Evolutionary conservation across 2,113 vertebrate genomes (phyloP).

Genomic region (Pogonocichla stellata): DNA sequence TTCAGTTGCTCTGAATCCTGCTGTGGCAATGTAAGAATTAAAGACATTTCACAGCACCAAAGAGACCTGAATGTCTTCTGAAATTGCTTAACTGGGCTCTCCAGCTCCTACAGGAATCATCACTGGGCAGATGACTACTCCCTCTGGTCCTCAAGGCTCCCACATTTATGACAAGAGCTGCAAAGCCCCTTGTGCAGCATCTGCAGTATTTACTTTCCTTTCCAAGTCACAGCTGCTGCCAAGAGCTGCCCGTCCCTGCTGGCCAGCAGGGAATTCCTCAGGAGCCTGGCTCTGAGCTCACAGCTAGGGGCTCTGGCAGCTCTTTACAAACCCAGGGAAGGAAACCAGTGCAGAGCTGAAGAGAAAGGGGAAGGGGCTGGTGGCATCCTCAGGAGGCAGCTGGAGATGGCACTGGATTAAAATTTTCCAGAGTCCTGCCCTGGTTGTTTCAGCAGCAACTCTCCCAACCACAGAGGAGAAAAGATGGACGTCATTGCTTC

Average conservation of each 20-base stretch:
- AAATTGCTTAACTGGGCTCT: neutral
- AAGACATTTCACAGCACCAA: neutral
- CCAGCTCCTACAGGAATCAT: neutral
- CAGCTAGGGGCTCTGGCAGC: neutral
- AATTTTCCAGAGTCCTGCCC: neutral
- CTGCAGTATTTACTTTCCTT: neutral
- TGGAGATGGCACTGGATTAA: neutral
- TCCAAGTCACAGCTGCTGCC: neutral
- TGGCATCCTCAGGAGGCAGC: neutral
- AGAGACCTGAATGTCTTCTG: neutral
- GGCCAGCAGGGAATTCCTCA: neutral
- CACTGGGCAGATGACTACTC: neutral
- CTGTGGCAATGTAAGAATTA: neutral
- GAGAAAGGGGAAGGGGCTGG: neutral
- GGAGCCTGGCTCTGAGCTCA: neutral
- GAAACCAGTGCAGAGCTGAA: neutral
- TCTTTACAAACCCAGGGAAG: neutral
- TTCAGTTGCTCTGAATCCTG: neutral
- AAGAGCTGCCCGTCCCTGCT: accelerated
- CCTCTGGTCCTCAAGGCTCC: neutral
- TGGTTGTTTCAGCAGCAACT: neutral
- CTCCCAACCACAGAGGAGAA: neutral
- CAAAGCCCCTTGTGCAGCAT: neutral
- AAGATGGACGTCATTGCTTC: neutral
- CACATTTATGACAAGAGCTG: neutral